Percentiles rank a stretch among this genome's conserved stretches.
Conservation (phyloP, 2,113 vertebrate species). For the Eudyptes chrysolophus region DNA sequence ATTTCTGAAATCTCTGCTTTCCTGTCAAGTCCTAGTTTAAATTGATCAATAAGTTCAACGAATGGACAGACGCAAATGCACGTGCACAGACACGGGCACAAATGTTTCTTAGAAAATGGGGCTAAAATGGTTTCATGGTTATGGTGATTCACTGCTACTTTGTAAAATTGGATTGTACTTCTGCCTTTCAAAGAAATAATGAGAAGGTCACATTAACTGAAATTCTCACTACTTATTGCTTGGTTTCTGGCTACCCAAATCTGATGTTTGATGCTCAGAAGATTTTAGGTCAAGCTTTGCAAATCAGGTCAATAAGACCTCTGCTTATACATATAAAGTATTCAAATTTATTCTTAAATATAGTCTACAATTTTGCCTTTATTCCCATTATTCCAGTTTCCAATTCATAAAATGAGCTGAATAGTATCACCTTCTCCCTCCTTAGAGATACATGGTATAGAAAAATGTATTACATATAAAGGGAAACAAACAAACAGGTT, state of each 20-base stretch:
- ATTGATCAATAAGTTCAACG: background rate
- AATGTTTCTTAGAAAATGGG: background rate
- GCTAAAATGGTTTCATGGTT: background rate
- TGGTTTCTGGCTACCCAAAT: background rate
- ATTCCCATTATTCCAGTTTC: background rate
- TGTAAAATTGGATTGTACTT: background rate
- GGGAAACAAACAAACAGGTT: background rate
- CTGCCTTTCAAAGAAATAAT: background rate
- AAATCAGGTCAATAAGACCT: background rate
- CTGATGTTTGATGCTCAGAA: background rate
- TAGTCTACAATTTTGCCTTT: background rate
- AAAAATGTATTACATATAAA: background rate
- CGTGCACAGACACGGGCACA: background rate
- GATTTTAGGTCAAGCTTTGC: background rate
- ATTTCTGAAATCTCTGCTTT: background rate
- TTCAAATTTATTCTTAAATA: background rate
- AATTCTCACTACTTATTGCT: background rate
- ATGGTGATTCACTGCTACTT: background rate
- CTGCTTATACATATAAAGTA: background rate
- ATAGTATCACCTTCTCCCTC: background rate
- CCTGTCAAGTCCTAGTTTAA: background rate
- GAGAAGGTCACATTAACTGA: background rate
- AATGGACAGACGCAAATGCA: background rate
- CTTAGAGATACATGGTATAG: background rate
- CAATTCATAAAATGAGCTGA: background rate